Percentiles rank a stretch among this genome's conserved stretches.
phyloP scores from a whole-genome alignment of 2,888 invertebrate genomes.

The Argyresthia albistria region DNA sequence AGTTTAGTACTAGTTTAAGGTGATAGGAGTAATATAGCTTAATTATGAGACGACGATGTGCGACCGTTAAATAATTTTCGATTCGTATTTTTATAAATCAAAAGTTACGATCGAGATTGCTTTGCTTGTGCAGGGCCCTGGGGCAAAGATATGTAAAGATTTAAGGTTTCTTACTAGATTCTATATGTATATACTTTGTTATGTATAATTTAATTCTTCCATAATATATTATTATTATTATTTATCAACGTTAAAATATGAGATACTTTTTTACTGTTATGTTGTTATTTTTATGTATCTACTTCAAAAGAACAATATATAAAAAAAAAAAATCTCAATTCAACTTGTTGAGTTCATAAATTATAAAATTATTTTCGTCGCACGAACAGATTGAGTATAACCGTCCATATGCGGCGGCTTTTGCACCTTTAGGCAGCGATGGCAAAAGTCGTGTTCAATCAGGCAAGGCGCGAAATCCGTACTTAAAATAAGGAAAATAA shows the following conservation, averaged over 20 bases:
- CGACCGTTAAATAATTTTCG: slow-evolving; percentile 68
- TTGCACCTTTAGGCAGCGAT: slow-evolving; percentile 55
- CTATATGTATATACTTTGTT: not conserved
- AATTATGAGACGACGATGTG: slow-evolving; percentile 53
- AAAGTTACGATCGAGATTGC: slow-evolving; percentile 68
- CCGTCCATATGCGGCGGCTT: slow-evolving; percentile 67
- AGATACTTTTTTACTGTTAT: too few species aligned
- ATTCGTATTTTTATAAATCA: slow-evolving; percentile 72
- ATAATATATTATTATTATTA: not conserved
- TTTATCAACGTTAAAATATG: not conserved
- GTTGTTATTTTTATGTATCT: not conserved
- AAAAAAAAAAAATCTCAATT: too few species aligned
- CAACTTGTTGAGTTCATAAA: not conserved
- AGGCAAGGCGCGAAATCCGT: not conserved
- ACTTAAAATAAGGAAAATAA: slow-evolving; percentile 18
- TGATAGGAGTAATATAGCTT: slow-evolving; percentile 63
- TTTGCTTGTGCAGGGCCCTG: slow-evolving; percentile 67
- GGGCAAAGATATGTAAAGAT: slow-evolving; percentile 16
- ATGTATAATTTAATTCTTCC: not conserved
- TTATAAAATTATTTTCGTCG: slow-evolving; percentile 20
- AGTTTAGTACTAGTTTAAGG: slow-evolving; percentile 54
- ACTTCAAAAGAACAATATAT: too few species aligned
- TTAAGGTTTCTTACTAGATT: not conserved
- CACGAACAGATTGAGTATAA: slow-evolving; percentile 62
- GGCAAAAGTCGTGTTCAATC: slow-evolving; percentile 37